phyloP scores from a whole-genome alignment of 2,113 vertebrate species.

The Mystacornis crossleyi region DNA sequence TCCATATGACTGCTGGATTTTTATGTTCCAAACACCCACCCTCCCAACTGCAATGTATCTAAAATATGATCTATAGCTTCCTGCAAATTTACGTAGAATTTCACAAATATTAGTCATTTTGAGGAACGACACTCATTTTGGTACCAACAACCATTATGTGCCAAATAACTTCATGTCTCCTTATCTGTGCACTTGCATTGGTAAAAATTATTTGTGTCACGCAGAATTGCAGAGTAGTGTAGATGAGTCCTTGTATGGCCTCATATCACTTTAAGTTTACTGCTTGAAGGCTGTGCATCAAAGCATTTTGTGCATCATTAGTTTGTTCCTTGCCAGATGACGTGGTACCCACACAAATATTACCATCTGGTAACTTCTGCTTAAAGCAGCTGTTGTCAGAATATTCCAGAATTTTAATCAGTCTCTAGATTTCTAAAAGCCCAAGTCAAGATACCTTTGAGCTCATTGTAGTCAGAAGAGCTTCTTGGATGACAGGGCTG shows the following conservation, averaged over 20 bases:
- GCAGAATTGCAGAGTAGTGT: neutral
- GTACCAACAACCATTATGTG: neutral
- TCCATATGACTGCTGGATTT: conserved; percentile 14
- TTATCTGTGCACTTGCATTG: neutral
- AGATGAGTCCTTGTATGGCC: neutral
- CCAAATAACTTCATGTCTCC: neutral
- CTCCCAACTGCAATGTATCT: neutral
- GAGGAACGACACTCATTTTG: neutral
- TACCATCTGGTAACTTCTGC: conserved; percentile 61
- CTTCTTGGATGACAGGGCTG: neutral
- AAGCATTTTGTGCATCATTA: conserved; percentile 41
- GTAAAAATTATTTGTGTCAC: neutral
- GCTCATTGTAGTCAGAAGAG: neutral
- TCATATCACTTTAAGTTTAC: neutral
- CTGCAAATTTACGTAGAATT: neutral
- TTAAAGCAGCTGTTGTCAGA: conserved; percentile 47
- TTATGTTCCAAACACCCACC: conserved; percentile 19
- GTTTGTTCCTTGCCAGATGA: conserved; percentile 47
- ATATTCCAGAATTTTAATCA: conserved; percentile 34
- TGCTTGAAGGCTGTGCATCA: conserved; percentile 29
- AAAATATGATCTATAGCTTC: neutral
- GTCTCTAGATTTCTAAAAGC: conserved; percentile 18
- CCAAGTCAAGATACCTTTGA: neutral
- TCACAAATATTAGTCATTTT: neutral
- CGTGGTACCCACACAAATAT: conserved; percentile 50